phyloP scores from a whole-genome alignment of 2,113 vertebrate genomes.

The Aspiorhynchus laticeps region DNA sequence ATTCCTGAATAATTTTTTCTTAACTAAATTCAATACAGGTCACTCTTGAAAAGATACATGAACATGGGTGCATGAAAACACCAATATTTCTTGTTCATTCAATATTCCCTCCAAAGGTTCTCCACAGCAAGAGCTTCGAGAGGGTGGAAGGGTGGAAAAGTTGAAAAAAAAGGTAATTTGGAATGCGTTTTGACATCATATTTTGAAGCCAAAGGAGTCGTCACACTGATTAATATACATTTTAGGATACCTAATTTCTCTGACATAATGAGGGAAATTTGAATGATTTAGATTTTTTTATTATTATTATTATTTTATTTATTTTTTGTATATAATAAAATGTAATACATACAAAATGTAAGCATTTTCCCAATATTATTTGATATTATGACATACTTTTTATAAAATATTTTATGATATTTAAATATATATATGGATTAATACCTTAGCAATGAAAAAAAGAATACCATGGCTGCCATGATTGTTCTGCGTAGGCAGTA shows the following conservation, averaged over 20 bases:
- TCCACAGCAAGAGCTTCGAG: background rate
- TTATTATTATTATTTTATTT: too few species aligned
- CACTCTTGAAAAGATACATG: background rate
- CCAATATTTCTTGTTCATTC: background rate
- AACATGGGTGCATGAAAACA: background rate
- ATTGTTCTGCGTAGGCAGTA: background rate
- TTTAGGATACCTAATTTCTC: background rate
- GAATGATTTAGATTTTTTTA: too few species aligned
- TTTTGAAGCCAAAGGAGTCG: too few species aligned
- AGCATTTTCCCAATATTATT: too few species aligned
- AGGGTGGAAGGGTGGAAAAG: background rate
- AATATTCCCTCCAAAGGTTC: background rate
- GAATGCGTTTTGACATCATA: too few species aligned
- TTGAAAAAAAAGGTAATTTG: background rate
- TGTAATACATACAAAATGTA: too few species aligned
- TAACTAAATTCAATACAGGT: background rate
- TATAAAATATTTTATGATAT: too few species aligned
- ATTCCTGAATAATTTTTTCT: background rate
- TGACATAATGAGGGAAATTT: too few species aligned
- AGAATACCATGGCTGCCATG: background rate
- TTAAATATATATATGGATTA: too few species aligned
- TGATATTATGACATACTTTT: too few species aligned
- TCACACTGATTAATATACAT: background rate
- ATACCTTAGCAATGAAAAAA: too few species aligned
- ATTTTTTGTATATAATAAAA: too few species aligned